Evolutionary conservation across 2,888 invertebrate species (phyloP).

Genomic region (Belgica antarctica): DNA sequence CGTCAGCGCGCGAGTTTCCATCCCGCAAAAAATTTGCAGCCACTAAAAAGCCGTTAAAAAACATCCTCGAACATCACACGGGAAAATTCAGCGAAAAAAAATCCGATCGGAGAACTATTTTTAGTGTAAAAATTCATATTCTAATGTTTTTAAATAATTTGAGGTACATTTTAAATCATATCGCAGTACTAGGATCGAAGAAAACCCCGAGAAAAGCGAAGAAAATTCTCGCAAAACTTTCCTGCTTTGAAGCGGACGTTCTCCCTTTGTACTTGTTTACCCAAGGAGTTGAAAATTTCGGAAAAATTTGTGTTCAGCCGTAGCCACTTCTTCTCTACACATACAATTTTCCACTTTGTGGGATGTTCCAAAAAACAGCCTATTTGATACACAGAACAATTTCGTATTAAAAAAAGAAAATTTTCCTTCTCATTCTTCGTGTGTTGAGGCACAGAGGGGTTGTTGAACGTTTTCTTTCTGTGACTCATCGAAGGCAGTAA

Average conservation of each 20-base stretch:
- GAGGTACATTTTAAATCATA: conserved; percentile 43
- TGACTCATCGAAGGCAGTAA: not conserved
- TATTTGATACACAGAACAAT: conserved; percentile 30
- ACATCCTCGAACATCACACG: no score
- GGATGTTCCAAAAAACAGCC: conserved; percentile 43
- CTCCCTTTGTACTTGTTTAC: not conserved
- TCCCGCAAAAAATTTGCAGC: not conserved
- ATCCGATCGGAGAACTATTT: conserved; percentile 31
- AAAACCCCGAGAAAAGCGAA: conserved; percentile 26
- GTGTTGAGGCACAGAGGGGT: conserved; percentile 15
- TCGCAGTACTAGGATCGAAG: conserved; percentile 38
- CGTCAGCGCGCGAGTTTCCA: not conserved
- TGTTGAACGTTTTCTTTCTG: conserved; percentile 3
- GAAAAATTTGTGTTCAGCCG: conserved; percentile 13
- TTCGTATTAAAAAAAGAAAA: conserved; percentile 2
- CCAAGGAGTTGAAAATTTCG: not conserved
- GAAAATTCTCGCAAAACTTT: not conserved
- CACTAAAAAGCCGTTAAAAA: not conserved
- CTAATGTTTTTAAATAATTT: conserved; percentile 42
- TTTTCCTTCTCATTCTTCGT: conserved; percentile 7
- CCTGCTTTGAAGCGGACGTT: not conserved
- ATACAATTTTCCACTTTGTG: conserved; percentile 35
- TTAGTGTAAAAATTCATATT: conserved; percentile 39
- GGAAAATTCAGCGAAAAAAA: conserved; percentile 9
- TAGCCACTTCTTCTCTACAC: conserved; percentile 10